These are phyloP conservation scores for Balearica regulorum DNA, from an alignment of 2,797 vertebrate species.

Conservation along the genomic window DNA sequence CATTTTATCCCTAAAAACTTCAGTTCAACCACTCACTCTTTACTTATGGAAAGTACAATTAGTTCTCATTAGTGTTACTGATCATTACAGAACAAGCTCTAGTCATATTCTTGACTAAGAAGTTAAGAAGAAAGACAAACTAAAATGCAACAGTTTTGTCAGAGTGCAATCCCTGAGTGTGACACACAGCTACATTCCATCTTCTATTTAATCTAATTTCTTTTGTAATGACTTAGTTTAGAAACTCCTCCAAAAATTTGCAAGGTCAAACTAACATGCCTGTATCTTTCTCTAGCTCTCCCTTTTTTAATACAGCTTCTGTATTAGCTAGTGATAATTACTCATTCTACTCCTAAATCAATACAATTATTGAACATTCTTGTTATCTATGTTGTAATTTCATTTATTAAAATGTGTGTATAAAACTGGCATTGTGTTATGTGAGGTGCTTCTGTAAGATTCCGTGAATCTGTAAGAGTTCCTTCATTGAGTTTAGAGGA, in stretches of 20 bases:
- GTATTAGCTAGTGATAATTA: background rate
- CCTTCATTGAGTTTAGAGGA: background rate
- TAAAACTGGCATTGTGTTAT: background rate
- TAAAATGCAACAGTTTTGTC: background rate
- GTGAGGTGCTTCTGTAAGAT: background rate
- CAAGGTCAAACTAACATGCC: background rate
- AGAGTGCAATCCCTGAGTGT: too few species aligned
- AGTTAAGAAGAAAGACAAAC: background rate
- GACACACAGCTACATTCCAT: background rate
- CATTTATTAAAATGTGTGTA: background rate
- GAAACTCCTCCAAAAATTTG: background rate
- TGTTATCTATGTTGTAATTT: background rate
- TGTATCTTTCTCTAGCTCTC: background rate
- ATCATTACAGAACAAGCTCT: background rate
- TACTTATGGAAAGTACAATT: background rate
- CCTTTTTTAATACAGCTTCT: background rate
- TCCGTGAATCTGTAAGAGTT: background rate
- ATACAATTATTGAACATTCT: background rate
- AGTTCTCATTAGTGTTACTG: background rate
- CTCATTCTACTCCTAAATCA: background rate
- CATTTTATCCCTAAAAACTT: background rate
- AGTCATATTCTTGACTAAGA: background rate
- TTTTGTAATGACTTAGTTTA: background rate
- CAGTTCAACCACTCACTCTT: background rate
- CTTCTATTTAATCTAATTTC: background rate